Percentiles rank a stretch among this genome's conserved stretches.
Conservation (phyloP, 2,888 invertebrate genomes). For the Heterodera filipjevi region DNA sequence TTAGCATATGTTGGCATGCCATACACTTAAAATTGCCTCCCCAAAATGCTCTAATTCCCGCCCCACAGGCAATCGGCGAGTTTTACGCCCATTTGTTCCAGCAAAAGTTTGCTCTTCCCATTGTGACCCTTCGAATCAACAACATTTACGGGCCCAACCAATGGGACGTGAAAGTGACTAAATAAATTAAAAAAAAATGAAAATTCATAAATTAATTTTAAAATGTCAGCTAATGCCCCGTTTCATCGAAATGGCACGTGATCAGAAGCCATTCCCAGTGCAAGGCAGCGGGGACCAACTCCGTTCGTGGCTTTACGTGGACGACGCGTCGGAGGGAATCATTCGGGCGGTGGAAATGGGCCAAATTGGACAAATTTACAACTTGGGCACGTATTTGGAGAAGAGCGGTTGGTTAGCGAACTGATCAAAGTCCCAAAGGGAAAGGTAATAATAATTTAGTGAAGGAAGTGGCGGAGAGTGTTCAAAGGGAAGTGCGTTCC, state of each 20-base stretch:
- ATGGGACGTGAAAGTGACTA: constrained; percentile 62
- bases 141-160: constrained; percentile 65
- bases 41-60: no score
- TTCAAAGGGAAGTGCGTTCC: constrained; percentile 59
- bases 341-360: constrained; percentile 55
- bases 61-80: constrained; percentile 48
- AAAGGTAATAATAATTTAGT: no score
- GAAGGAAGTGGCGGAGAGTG: constrained; percentile 54
- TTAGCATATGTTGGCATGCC: no score
- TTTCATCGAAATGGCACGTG: constrained; percentile 61
- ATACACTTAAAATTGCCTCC: no score
- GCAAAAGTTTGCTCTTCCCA: constrained; percentile 52
- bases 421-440: no score
- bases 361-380: constrained; percentile 58
- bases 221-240: constrained; percentile 51
- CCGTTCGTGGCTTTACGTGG: constrained; percentile 63
- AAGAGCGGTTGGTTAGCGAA: constrained; percentile 56
- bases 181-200: background rate
- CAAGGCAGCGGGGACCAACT: constrained; percentile 60
- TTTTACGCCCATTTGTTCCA: constrained; percentile 57
- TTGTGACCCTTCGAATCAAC: constrained; percentile 61
- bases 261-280: constrained; percentile 57
- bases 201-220: background rate
- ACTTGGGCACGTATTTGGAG: constrained; percentile 62
- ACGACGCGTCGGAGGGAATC: constrained; percentile 61